Evolutionary conservation across 2,888 invertebrate species (phyloP).

Genomic region (Stictocephala bisonia): DNA sequence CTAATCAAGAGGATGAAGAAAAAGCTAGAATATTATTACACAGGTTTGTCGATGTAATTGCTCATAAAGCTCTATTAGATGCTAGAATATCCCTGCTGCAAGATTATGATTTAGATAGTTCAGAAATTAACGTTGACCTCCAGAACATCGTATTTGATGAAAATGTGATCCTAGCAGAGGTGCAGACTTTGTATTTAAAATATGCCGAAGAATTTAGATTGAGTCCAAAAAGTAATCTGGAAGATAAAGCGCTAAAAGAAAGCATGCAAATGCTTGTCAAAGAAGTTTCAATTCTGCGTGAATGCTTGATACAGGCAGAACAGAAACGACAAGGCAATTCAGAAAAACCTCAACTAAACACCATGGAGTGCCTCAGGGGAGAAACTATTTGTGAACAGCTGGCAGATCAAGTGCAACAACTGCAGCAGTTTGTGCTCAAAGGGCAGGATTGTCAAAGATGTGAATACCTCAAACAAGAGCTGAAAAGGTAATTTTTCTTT

Average conservation of each 20-base stretch:
- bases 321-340: conserved; percentile 47
- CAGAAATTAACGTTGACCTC: conserved; percentile 44
- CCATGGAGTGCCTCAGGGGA: conserved; percentile 23
- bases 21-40: conserved; percentile 66
- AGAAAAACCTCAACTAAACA: conserved; percentile 35
- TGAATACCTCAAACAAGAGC: conserved; percentile 66
- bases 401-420: conserved; percentile 67
- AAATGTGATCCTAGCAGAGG: conserved; percentile 56
- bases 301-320: conserved; percentile 51
- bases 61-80: conserved; percentile 81
- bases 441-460: conserved; percentile 66
- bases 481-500: conserved; percentile 66
- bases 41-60: conserved; percentile 77
- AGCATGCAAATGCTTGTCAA: conserved; percentile 56
- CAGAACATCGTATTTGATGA: conserved; percentile 52
- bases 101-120: conserved; percentile 65
- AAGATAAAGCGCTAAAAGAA: conserved; percentile 56
- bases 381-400: conserved; percentile 66
- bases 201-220: conserved; percentile 55
- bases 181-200: conserved; percentile 58
- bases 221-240: conserved; percentile 44
- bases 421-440: conserved; percentile 62
- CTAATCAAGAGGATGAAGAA: conserved; percentile 57
- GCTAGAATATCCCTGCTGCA: conserved; percentile 78
- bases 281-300: conserved; percentile 54